Percentiles rank a stretch among this genome's conserved stretches.
Conservation (phyloP, 2,113 vertebrate genomes). For the Callocephalon fimbriatum region DNA sequence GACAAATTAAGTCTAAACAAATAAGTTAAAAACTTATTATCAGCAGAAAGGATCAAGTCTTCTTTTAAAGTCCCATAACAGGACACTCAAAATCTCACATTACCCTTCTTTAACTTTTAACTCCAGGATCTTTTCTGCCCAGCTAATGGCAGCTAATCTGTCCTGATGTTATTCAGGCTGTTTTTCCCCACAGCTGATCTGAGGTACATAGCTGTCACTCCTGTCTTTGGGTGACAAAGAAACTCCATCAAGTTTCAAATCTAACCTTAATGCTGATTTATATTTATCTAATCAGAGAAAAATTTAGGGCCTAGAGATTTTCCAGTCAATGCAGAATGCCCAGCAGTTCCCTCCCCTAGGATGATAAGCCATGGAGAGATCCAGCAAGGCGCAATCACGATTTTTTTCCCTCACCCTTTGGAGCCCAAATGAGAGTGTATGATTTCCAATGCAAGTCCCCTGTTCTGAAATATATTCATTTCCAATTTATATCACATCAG, state of each 20-base stretch:
- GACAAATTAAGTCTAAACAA: background rate
- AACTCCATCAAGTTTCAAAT: fast-evolving
- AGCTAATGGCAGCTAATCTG: background rate
- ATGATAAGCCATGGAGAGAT: background rate
- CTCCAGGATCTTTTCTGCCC: background rate
- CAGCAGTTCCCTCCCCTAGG: background rate
- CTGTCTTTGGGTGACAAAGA: background rate
- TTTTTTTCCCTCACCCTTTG: background rate
- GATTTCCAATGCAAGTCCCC: background rate
- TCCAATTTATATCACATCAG: background rate
- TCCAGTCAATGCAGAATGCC: background rate
- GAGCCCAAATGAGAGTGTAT: background rate
- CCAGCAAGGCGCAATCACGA: background rate
- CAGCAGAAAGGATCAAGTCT: background rate
- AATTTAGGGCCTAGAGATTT: background rate
- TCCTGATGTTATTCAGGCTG: background rate
- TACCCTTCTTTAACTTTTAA: background rate
- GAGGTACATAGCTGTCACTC: background rate
- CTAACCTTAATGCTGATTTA: background rate
- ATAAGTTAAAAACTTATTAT: background rate
- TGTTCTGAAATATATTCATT: background rate
- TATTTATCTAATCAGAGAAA: background rate
- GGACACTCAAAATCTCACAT: background rate
- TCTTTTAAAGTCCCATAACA: background rate
- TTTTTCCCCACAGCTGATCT: background rate